A percentile compares a stretch with the other conserved stretches of the same genome.
Conservation (phyloP, 1,140 invertebrate species). For the Danaus plexippus region DNA sequence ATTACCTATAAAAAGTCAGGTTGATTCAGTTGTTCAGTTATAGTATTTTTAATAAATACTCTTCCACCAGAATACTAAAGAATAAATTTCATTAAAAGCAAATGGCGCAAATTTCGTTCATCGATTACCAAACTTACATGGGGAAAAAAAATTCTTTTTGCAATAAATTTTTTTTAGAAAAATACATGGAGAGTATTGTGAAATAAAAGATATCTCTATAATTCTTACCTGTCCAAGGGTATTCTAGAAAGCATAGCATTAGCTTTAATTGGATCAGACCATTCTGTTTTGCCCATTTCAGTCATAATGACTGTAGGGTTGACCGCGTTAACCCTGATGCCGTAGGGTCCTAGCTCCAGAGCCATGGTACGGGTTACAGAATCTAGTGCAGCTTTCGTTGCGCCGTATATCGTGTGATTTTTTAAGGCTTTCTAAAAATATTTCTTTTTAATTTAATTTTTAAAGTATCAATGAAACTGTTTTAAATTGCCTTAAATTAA, state of each 20-base stretch:
- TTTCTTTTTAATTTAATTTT: neutral
- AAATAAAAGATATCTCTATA: neutral
- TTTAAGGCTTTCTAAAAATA: conserved; percentile 73
- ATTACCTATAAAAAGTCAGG: conserved; percentile 2
- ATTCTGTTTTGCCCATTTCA: conserved; percentile 85
- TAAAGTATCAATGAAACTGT: neutral
- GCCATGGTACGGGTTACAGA: conserved; percentile 83
- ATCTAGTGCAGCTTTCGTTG: conserved; percentile 78
- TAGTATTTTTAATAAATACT: too few relatives aligned
- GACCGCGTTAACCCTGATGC: conserved; percentile 90
- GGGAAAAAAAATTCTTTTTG: too few relatives aligned
- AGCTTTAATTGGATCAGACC: conserved; percentile 84
- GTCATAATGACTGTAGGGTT: conserved; percentile 94
- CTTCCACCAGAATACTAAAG: too few relatives aligned
- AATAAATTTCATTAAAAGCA: too few relatives aligned
- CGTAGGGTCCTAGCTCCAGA: conserved; percentile 86
- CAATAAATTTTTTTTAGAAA: too few relatives aligned
- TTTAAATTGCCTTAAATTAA: conserved; percentile 1
- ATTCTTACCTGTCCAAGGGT: conserved; percentile 75
- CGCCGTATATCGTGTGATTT: conserved; percentile 85
- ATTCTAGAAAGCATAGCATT: conserved; percentile 82
- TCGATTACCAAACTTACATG: too few relatives aligned
- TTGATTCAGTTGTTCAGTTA: neutral
- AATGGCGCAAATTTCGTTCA: too few relatives aligned
- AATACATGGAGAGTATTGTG: too few relatives aligned